A percentile compares a stretch with the other conserved stretches of the same genome.
These are phyloP conservation scores for Diarsia mendica DNA, from an alignment of 2,888 invertebrate genomes.

Conservation along the genomic window DNA sequence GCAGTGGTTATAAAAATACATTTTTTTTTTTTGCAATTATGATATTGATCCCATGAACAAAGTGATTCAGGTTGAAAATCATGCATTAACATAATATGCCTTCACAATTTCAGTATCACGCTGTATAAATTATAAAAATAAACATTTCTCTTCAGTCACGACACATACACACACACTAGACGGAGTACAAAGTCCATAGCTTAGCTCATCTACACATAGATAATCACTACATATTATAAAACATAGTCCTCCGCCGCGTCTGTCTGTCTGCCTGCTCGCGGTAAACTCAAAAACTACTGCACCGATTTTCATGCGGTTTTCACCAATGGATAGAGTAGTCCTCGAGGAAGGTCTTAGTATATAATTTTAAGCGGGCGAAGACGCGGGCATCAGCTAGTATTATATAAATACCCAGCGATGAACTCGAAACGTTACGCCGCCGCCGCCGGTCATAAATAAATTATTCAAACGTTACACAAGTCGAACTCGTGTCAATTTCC, in stretches of 20 bases:
- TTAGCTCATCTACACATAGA: background rate
- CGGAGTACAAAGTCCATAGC: background rate
- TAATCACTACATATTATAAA: no score
- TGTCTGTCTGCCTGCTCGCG: no score
- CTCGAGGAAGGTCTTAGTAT: no score
- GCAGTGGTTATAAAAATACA: no score
- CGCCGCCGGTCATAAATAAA: constrained; percentile 21
- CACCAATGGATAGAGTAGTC: no score
- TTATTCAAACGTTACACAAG: constrained; percentile 41
- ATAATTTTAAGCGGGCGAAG: no score
- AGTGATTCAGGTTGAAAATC: background rate
- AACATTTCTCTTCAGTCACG: background rate
- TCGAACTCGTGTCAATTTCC: constrained; percentile 23
- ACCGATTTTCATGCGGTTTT: no score
- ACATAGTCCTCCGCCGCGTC: no score
- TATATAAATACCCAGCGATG: background rate
- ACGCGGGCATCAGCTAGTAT: no score
- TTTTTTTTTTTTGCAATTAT: no score
- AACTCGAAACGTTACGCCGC: constrained; percentile 7
- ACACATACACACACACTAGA: background rate
- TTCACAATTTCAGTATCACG: background rate
- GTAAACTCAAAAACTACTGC: no score
- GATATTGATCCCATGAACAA: background rate
- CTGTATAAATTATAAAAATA: background rate
- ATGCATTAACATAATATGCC: background rate